Evolutionary conservation across 2,113 vertebrate species (phyloP).

Genomic region (Hydrolagus affinis): DNA sequence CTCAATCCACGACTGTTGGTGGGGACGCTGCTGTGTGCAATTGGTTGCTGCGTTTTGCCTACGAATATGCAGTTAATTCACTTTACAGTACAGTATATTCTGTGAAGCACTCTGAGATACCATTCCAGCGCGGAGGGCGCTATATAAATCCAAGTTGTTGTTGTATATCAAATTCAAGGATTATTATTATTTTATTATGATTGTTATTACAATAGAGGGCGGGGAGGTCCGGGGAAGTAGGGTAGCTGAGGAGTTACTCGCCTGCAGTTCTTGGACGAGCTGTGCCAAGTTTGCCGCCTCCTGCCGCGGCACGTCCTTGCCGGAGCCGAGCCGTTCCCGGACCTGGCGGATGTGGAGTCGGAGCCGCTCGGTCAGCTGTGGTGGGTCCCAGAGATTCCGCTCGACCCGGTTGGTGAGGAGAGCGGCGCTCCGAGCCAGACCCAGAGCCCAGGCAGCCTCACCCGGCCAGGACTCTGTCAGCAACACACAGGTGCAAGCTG

Average conservation of each 20-base stretch:
- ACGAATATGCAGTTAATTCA: not conserved
- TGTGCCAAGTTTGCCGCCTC: conserved; percentile 47
- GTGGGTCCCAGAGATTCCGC: conserved; percentile 52
- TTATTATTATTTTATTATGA: too few species aligned
- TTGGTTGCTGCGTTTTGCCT: not conserved
- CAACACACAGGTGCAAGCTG: not conserved
- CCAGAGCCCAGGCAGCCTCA: conserved; percentile 42
- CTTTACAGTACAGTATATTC: too few species aligned
- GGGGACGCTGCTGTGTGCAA: too few species aligned
- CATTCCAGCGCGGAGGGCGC: not conserved
- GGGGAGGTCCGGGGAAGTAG: too few species aligned
- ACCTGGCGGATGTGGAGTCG: conserved; percentile 47
- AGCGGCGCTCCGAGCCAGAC: conserved; percentile 45
- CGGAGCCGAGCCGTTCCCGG: conserved; percentile 47
- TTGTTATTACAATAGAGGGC: too few species aligned
- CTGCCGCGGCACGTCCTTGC: conserved; percentile 35
- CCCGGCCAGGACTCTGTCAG: conserved; percentile 35
- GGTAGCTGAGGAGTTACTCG: conserved; percentile 34
- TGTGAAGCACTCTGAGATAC: not conserved
- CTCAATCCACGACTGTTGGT: not conserved
- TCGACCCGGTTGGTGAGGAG: conserved; percentile 46
- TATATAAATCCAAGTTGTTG: not conserved
- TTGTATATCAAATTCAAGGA: too few species aligned
- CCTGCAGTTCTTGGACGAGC: conserved; percentile 61
- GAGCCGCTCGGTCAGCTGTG: conserved; percentile 36